Conservation (phyloP, 1,140 invertebrate genomes). For the Hesperophylax magnus region DNA sequence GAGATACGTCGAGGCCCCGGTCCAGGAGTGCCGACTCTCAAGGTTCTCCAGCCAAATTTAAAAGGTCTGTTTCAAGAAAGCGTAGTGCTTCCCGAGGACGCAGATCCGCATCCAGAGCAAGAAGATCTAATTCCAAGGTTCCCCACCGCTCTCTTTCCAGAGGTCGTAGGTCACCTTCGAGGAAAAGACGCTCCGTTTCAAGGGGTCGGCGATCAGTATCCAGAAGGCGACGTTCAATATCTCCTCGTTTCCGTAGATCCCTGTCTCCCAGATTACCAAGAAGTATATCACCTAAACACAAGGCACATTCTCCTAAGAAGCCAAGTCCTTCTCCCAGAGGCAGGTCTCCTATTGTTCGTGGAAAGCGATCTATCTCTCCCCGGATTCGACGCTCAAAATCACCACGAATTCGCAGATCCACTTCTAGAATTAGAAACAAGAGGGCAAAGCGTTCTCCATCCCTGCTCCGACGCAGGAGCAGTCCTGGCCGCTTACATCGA, state of each 20-base stretch:
- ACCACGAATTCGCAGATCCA: constrained; percentile 58
- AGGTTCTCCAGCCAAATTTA: constrained; percentile 41
- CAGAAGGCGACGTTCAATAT: constrained; percentile 40
- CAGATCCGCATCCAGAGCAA: constrained; percentile 60
- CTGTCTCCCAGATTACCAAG: constrained; percentile 40
- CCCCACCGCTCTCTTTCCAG: constrained; percentile 58
- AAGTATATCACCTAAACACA: constrained; percentile 49
- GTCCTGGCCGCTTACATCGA: constrained; percentile 61
- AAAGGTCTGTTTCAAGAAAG: constrained; percentile 59
- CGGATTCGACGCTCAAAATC: constrained; percentile 55
- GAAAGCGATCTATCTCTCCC: constrained; percentile 47
- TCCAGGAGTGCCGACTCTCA: constrained; percentile 52
- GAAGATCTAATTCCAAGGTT: constrained; percentile 48
- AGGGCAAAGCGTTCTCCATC: constrained; percentile 56
- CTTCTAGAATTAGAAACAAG: constrained; percentile 64
- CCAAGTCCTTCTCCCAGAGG: constrained; percentile 44
- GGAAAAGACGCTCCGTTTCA: constrained; percentile 9
- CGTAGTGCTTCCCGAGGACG: constrained; percentile 60
- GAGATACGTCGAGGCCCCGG: constrained; percentile 73
- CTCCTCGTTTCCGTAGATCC: constrained; percentile 53
- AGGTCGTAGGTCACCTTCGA: constrained; percentile 52
- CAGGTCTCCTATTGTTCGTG: constrained; percentile 45
- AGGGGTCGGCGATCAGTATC: constrained; percentile 57
- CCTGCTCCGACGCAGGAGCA: constrained; percentile 64
- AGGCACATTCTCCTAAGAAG: constrained; percentile 49